phyloP scores from a whole-genome alignment of 2,888 invertebrate genomes.

The Chouioia cunea region DNA sequence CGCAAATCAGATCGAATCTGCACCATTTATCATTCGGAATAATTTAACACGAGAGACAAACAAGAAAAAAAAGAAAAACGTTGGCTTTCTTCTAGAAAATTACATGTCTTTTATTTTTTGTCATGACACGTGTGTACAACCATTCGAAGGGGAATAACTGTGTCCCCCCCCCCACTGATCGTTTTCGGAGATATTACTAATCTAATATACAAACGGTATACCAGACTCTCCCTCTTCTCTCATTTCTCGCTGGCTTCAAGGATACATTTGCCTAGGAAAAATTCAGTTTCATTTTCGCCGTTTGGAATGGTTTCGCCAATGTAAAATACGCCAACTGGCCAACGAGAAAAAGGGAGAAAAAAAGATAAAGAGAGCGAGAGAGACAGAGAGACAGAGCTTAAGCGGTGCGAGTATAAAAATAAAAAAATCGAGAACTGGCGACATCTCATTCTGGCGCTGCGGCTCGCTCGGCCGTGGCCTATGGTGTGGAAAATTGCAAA shows the following conservation, averaged over 20 bases:
- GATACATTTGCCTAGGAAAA: conserved; percentile 34
- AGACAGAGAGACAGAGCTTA: background rate
- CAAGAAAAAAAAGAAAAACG: conserved; percentile 19
- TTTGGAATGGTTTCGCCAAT: conserved; percentile 37
- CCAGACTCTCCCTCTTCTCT: background rate
- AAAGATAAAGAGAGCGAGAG: conserved; percentile 27
- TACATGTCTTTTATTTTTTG: conserved; percentile 17
- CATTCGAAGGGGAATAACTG: background rate
- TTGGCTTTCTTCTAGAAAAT: conserved; percentile 13
- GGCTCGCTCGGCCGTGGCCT: conserved; percentile 47
- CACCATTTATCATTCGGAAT: too few species aligned
- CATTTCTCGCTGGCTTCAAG: conserved; percentile 7
- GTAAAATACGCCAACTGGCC: conserved; percentile 28
- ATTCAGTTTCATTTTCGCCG: conserved; percentile 27
- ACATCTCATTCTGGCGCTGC: conserved; percentile 41
- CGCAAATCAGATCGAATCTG: too few species aligned
- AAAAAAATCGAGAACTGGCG: conserved; percentile 19
- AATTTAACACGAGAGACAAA: too few species aligned
- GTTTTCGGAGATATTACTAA: conserved; percentile 32
- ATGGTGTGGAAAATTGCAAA: conserved; percentile 58
- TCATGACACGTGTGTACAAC: background rate
- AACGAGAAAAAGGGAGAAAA: conserved; percentile 16
- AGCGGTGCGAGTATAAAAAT: conserved; percentile 20
- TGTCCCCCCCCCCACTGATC: conserved; percentile 11
- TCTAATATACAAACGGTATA: conserved; percentile 27